These are phyloP conservation scores for Andrena marginata DNA, from an alignment of 2,888 invertebrate species.

Conservation along the genomic window DNA sequence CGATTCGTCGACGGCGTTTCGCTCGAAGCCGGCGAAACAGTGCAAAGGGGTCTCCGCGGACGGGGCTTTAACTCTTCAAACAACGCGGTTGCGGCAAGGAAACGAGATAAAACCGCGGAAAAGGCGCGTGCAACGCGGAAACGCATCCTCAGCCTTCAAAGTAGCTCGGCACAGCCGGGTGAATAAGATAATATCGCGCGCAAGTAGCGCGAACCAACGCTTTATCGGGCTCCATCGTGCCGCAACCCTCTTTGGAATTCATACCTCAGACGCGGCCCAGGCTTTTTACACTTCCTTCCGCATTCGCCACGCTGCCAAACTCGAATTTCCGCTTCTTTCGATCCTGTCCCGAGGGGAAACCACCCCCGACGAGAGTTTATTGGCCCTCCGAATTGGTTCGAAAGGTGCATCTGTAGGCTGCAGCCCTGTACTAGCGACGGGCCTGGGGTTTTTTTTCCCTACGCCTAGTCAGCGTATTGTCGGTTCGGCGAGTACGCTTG, in stretches of 20 bases:
- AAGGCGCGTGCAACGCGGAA: constrained; percentile 10
- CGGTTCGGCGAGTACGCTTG: too few relatives aligned
- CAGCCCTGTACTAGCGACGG: too few relatives aligned
- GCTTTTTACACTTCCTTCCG: constrained; percentile 56
- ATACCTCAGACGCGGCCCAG: constrained; percentile 54
- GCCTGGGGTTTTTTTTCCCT: too few relatives aligned
- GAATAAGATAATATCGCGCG: constrained; percentile 53
- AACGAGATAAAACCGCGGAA: constrained; percentile 17
- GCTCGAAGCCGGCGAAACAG: neutral
- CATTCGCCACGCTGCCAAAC: constrained; percentile 54
- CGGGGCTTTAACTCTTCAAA: constrained; percentile 5
- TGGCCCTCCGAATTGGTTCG: neutral
- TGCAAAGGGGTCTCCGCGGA: constrained; percentile 42
- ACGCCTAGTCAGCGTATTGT: too few relatives aligned
- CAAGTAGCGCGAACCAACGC: constrained; percentile 37
- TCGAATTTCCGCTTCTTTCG: constrained; percentile 64
- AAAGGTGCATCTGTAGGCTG: too few relatives aligned
- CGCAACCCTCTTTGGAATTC: constrained; percentile 64
- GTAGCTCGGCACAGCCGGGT: constrained; percentile 12
- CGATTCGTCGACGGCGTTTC: neutral
- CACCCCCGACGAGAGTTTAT: constrained; percentile 5
- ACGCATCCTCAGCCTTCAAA: constrained; percentile 11
- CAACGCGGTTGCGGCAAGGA: constrained; percentile 1
- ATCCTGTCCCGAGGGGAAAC: constrained; percentile 13
- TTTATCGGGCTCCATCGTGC: constrained; percentile 59